phyloP scores from a whole-genome alignment of 2,797 vertebrate genomes.

The Cyprinodon diabolis region DNA sequence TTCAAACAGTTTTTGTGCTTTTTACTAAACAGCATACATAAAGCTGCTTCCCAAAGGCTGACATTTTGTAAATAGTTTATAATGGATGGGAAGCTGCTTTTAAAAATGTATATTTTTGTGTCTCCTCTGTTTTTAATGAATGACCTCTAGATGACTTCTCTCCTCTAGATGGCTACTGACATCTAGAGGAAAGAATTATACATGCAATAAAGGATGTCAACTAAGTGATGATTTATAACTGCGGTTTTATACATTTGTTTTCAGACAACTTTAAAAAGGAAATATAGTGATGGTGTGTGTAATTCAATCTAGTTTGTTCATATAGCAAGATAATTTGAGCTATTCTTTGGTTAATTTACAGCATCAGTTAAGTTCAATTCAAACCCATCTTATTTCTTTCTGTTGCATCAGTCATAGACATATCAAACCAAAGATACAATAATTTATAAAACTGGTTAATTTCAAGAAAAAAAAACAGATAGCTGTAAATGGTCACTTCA shows the following conservation, averaged over 20 bases:
- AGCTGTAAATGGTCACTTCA: not conserved
- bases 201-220: conserved; percentile 11
- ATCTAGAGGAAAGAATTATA: conserved; percentile 57
- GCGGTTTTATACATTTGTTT: too few species aligned
- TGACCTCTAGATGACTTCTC: conserved; percentile 26
- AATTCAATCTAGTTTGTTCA: not conserved
- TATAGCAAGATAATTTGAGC: not conserved
- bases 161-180: conserved; percentile 43
- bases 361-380: not conserved
- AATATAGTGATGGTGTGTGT: not conserved
- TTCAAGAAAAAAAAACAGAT: not conserved
- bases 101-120: conserved; percentile 25
- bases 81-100: conserved; percentile 18
- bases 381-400: not conserved
- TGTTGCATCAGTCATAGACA: not conserved
- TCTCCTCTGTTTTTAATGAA: conserved; percentile 1
- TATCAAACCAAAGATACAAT: too few species aligned
- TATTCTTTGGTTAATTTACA: not conserved
- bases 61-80: not conserved
- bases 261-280: not conserved
- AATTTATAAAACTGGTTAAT: not conserved
- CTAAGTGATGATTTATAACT: too few species aligned
- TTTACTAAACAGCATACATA: not conserved
- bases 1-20: not conserved
- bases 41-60: not conserved